These are phyloP conservation scores for Conopomorpha cramerella DNA, from an alignment of 1,140 invertebrate genomes.

Conservation along the genomic window DNA sequence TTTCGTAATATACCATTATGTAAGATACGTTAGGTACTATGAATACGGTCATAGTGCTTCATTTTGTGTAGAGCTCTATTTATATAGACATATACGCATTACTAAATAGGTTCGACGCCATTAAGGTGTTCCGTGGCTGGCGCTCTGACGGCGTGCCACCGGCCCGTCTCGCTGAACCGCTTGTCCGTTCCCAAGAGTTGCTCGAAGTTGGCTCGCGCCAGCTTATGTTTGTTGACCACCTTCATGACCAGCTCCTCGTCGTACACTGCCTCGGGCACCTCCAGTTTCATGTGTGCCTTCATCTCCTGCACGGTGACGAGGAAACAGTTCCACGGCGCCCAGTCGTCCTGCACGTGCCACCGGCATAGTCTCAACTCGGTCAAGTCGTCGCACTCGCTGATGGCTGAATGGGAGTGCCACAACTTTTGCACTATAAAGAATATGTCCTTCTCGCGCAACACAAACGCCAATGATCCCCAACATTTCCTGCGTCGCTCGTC, in stretches of 20 bases:
- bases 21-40: no score
- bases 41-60: no score
- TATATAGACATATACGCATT: no score
- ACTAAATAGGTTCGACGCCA: constrained; percentile 27
- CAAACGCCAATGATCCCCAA: constrained; percentile 63
- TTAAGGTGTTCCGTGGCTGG: constrained; percentile 24
- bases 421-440: constrained; percentile 68
- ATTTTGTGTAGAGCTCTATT: no score
- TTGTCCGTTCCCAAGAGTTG: constrained; percentile 39
- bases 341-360: constrained; percentile 63
- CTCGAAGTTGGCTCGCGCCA: constrained; percentile 49
- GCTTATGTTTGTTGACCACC: constrained; percentile 40
- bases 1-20: no score
- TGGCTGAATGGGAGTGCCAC: constrained; percentile 69
- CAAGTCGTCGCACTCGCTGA: constrained; percentile 65
- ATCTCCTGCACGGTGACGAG: constrained; percentile 68
- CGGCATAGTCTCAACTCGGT: constrained; percentile 63
- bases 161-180: constrained; percentile 33
- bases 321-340: constrained; percentile 77
- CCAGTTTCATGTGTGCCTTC: constrained; percentile 62
- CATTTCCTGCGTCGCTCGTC: constrained; percentile 63
- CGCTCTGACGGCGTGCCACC: constrained; percentile 33
- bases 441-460: constrained; percentile 66
- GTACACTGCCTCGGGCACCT: constrained; percentile 56
- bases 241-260: constrained; percentile 57